Evolutionary conservation across 2,888 invertebrate genomes (phyloP).

Genomic region (Diplazon laetatorius): DNA sequence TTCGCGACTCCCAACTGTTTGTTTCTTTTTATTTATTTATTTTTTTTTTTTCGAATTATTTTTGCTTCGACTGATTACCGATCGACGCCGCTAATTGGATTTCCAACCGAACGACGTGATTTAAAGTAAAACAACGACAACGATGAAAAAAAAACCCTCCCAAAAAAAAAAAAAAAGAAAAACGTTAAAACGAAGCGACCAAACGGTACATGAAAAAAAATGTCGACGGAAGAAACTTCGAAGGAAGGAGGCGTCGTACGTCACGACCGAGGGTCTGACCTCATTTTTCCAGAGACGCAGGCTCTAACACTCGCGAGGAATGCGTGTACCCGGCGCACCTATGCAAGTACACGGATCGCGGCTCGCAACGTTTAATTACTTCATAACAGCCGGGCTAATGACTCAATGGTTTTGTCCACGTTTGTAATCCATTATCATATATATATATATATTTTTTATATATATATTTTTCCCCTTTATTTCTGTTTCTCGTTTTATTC

Average conservation of each 20-base stretch:
- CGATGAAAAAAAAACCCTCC: too few relatives aligned
- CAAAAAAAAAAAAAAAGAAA: too few relatives aligned
- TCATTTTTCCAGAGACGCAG: conserved; percentile 39
- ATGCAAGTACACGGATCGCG: conserved; percentile 8
- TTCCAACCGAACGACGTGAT: too few relatives aligned
- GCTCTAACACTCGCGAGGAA: conserved; percentile 23
- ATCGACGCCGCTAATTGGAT: too few relatives aligned
- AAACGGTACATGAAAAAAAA: background rate
- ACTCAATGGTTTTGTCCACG: conserved; percentile 49
- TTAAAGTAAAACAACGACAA: too few relatives aligned
- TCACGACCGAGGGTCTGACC: conserved; percentile 52
- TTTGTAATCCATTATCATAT: conserved; percentile 23
- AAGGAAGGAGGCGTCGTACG: conserved; percentile 34
- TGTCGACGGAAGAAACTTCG: background rate
- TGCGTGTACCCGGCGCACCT: conserved; percentile 19
- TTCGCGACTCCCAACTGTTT: too few relatives aligned
- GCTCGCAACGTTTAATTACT: conserved; percentile 46
- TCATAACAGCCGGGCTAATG: conserved; percentile 42
- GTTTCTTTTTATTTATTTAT: too few relatives aligned
- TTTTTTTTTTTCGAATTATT: too few relatives aligned
- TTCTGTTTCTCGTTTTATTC: background rate
- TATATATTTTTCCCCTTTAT: background rate
- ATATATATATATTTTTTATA: background rate
- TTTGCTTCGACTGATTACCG: too few relatives aligned
- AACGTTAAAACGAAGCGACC: background rate